Evolutionary conservation across 2,888 invertebrate genomes (phyloP).

Genomic region (Zaprionus lineosus): DNA sequence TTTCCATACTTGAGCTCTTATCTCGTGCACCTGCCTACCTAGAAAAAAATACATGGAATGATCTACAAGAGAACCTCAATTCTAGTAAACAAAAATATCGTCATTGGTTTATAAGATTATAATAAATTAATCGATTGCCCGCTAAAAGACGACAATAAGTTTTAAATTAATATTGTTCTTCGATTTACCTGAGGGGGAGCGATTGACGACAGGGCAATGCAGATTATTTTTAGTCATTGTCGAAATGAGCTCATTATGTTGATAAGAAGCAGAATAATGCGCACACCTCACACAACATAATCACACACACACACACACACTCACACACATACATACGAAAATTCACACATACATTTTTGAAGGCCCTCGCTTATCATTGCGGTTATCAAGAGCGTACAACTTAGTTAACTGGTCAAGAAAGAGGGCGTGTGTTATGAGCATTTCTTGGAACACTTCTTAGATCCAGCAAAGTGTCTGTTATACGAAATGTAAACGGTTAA

Average conservation of each 20-base stretch:
- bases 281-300: no score
- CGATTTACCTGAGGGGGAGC: conserved; percentile 30
- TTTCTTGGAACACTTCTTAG: conserved; percentile 48
- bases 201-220: conserved; percentile 58
- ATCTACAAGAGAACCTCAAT: neutral
- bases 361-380: conserved; percentile 1
- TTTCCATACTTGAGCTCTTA: conserved; percentile 59
- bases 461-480: no score
- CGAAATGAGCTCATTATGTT: conserved; percentile 66
- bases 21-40: conserved; percentile 48
- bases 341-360: no score
- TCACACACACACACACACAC: no score
- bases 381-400: conserved; percentile 12
- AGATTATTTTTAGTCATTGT: conserved; percentile 63
- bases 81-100: conserved; percentile 63
- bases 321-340: no score
- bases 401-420: conserved; percentile 55
- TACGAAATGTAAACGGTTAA: no score
- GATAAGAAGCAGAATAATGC: conserved; percentile 22
- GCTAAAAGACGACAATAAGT: conserved; percentile 49
- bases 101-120: conserved; percentile 53
- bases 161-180: conserved; percentile 65
- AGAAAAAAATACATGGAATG: neutral
- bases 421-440: conserved; percentile 58
- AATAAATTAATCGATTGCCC: conserved; percentile 58